Base-by-base conservation (phyloP, 2,797 vertebrate genomes). In the Borostomias antarcticus region DNA sequence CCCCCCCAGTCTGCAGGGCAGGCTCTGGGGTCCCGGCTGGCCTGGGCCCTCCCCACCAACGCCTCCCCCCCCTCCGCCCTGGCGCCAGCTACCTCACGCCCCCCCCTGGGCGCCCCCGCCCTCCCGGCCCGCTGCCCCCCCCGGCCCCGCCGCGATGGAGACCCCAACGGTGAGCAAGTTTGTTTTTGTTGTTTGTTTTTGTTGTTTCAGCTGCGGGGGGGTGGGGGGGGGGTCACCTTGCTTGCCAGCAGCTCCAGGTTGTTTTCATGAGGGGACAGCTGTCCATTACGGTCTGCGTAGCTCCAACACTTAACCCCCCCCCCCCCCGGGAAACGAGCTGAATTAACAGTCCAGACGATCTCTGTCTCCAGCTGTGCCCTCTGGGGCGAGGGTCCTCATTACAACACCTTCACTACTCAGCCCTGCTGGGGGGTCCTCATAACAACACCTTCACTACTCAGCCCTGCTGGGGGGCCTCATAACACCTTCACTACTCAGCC, bases 11-110 rank as follows among this genome's bases (percentile, higher is more conserved):
- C 84, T 0, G 84, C 91, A 19, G 93, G 92, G 7, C 95, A 95
- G 77, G 88, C 94, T 19, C 17, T 95, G 64, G 96, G 95, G 2
- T 91, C 96, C 0, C 96, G 96, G n/a, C 92, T 99, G 0, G 94
- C 95, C 0, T 98, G 96, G 96, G 91, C 93, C n/a, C 84, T 99
- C 50, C 92, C 94, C 1, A 81, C 91, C 6, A 88, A 92, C 71
- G 88, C 72, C 70, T 95, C 95, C 37, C 91, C 94, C 40, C 91
- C 94, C 10, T 91, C 92, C 0, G 91, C 84, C 23, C 53, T 83
- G 62, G 83, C 91, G 64, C 91, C 82, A 21, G 67, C 93, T 81
- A 84, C 91, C 85, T 83, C 93, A 61, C 94, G 95, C 62, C 93
- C 91, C 2, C 70, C 91, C n/a, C 84, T 93, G 1, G 93, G 76